These are phyloP conservation scores for Scomber scombrus DNA, from an alignment of 2,113 vertebrate genomes.

Conservation along the genomic window DNA sequence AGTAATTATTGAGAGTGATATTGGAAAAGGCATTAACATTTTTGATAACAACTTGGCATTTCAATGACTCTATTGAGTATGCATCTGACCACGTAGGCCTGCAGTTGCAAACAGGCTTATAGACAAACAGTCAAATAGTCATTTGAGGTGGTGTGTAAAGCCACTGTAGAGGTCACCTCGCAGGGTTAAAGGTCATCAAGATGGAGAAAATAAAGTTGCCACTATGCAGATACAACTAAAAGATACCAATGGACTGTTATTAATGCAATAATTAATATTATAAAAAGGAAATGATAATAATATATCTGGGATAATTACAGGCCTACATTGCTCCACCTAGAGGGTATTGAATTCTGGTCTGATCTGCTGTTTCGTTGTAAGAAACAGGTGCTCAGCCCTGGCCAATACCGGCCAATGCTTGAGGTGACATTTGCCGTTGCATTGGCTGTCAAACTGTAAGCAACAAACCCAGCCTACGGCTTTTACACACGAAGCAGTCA, in stretches of 20 bases:
- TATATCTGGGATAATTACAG: neutral
- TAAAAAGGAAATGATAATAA: neutral
- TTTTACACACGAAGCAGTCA: neutral
- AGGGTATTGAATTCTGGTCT: too few species aligned
- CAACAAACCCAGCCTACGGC: neutral
- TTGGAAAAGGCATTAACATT: neutral
- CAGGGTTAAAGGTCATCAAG: neutral
- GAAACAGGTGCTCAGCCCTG: neutral
- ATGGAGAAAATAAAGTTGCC: neutral
- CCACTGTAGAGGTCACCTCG: conserved; percentile 49
- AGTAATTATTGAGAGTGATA: neutral
- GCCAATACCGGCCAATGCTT: neutral
- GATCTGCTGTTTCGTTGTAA: too few species aligned
- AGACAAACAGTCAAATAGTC: too few species aligned
- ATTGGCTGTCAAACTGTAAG: conserved; percentile 18
- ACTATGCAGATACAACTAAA: neutral
- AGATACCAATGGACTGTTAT: neutral
- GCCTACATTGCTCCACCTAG: neutral
- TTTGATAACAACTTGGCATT: neutral
- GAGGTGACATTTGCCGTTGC: conserved; percentile 9
- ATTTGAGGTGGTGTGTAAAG: neutral
- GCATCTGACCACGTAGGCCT: too few species aligned
- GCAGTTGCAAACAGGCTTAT: too few species aligned
- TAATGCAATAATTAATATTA: neutral
- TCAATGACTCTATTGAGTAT: too few species aligned